Evolutionary conservation across 2,797 vertebrate species (phyloP).

Genomic region (Enteromius viviparus): DNA sequence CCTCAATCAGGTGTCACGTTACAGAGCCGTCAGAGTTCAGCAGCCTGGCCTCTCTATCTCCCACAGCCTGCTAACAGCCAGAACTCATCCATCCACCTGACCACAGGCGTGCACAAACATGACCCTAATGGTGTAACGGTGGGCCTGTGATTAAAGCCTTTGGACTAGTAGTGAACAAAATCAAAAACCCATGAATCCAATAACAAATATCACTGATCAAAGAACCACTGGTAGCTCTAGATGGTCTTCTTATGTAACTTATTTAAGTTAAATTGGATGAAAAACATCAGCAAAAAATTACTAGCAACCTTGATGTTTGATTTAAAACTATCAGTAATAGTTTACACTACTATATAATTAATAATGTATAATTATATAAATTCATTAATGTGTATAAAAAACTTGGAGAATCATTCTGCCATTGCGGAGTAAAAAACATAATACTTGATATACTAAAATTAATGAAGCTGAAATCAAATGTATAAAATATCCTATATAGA

Average conservation of each 20-base stretch:
- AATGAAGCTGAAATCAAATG: not conserved
- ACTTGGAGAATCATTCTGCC: no score
- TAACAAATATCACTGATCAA: not conserved
- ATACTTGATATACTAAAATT: not conserved
- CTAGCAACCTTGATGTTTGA: not conserved
- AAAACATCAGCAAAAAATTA: not conserved
- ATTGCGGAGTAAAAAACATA: not conserved
- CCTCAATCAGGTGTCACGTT: conserved; percentile 52
- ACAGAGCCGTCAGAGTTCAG: conserved; percentile 30
- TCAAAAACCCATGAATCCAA: not conserved
- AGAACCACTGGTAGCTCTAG: not conserved
- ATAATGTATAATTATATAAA: not conserved
- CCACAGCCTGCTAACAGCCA: conserved; percentile 2
- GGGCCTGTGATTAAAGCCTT: conserved; percentile 14
- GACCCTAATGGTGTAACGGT: not conserved
- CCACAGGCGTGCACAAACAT: conserved; percentile 21
- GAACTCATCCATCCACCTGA: conserved; percentile 5
- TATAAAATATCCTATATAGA: not conserved
- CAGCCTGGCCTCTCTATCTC: conserved; percentile 14
- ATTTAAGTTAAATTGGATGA: not conserved
- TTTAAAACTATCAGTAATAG: not conserved
- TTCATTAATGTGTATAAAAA: no score
- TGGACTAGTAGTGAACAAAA: not conserved
- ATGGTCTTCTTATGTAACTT: not conserved
- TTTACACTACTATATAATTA: not conserved